Base-by-base conservation (phyloP, 64 coral and sea anemone species). In the Trachythela sp. region DNA sequence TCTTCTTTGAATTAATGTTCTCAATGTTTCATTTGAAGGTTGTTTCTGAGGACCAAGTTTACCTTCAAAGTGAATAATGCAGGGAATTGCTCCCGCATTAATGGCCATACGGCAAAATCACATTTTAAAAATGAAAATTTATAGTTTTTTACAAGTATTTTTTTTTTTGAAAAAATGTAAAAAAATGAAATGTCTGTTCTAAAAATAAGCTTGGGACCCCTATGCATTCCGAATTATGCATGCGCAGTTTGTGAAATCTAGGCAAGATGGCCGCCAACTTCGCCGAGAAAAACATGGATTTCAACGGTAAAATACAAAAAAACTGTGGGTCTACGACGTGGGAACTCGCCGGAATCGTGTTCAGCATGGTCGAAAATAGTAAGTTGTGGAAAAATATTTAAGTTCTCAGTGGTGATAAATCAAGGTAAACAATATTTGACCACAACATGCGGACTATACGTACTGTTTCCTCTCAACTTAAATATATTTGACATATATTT, bases 61-160 rank as follows among this genome's bases (percentile, higher is more conserved):
- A 37, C 75, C 75, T 40, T 80, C 75, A 80, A 80, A 80, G 37
- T 80, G 75, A 80, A 80, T 22, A 80, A 80, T 40, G 37, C 75
- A 80, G 56, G 56, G 56, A 64, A 18, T 8, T 64, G 56, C 15
- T 64, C 56, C 56, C 56, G 56, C 56, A 64, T 64, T 26, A 64
- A 64, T 18, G 15, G 56, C 56, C 56, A 64, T 64, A 24, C 24
- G 8, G 56, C 24, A 24, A 64, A 64, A 24, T 64, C 24, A 64
- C 56, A 64, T 64, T 64, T 64, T 24, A 27, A 64, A 64, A 52
- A 52, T 52, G n/a, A 15, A 52, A 52, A 52, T 52, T 52, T 52
- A 52, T 52, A 52, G 49, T n/a, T 20, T 52, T 52, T 52, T 52
- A 52, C 49, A 52, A 52, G 49, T 52, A 15, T 52, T 15, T 52